Percentiles rank a stretch among this genome's conserved stretches.
These are phyloP conservation scores for Squalus acanthias DNA, from an alignment of 2,797 vertebrate species.

Conservation along the genomic window DNA sequence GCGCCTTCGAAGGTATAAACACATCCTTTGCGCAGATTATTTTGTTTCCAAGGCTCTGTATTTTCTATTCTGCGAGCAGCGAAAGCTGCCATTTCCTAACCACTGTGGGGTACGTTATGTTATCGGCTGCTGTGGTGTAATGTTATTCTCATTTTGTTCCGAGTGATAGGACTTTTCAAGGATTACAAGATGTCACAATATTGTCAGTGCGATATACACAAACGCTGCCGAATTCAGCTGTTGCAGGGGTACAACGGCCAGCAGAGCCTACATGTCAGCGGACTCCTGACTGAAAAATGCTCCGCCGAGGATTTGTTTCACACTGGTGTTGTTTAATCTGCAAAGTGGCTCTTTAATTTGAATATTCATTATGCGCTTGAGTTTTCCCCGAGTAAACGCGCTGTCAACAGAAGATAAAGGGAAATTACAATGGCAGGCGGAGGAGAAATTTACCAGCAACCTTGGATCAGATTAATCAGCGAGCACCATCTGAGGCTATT, in stretches of 20 bases:
- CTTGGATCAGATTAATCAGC: neutral
- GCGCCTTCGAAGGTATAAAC: neutral
- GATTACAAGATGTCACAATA: neutral
- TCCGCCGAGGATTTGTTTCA: neutral
- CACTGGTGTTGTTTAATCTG: neutral
- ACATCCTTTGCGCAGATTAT: too few species aligned
- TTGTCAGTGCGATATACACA: neutral
- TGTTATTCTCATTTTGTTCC: neutral
- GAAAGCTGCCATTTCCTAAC: neutral
- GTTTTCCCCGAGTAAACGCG: neutral
- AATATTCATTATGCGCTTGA: neutral
- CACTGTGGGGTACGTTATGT: neutral
- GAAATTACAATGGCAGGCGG: neutral
- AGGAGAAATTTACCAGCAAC: neutral
- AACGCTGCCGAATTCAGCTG: neutral
- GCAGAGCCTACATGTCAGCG: neutral
- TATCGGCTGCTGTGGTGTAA: neutral
- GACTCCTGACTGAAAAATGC: neutral
- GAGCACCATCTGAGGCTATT: neutral
- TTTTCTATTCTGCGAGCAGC: neutral
- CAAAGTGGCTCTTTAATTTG: neutral
- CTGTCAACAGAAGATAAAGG: neutral
- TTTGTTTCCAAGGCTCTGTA: neutral
- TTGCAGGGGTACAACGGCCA: neutral
- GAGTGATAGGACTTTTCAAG: neutral